Percentiles rank a stretch among this genome's conserved stretches.
Conservation (phyloP, 2,888 invertebrate species). For the Meiosimyza platycephala region DNA sequence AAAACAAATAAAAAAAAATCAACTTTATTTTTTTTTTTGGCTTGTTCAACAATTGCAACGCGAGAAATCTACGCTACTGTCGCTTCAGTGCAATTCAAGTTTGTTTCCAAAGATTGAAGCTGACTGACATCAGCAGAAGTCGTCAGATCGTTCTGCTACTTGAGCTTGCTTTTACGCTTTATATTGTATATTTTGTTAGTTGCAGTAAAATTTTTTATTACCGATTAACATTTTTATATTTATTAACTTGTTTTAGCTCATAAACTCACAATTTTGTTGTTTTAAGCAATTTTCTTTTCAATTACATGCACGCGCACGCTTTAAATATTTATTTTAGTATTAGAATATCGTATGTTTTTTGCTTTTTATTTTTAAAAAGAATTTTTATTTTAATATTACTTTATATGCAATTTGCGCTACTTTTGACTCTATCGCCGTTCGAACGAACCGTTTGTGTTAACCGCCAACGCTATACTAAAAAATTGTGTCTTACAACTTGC, state of each 20-base stretch:
- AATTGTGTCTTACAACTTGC: constrained; percentile 53
- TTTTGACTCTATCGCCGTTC: too few relatives aligned
- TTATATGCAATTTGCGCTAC: too few relatives aligned
- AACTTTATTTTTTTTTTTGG: not conserved
- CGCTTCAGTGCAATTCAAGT: not conserved
- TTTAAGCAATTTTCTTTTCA: too few relatives aligned
- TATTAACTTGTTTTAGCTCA: not conserved
- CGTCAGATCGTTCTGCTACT: not conserved
- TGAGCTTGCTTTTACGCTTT: not conserved
- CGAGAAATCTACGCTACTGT: not conserved
- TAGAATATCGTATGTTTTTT: too few relatives aligned
- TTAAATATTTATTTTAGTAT: too few relatives aligned
- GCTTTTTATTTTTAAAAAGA: too few relatives aligned
- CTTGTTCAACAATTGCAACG: not conserved
- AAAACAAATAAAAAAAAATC: too few relatives aligned
- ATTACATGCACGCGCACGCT: too few relatives aligned
- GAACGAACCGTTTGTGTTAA: constrained; percentile 60
- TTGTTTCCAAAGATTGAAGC: not conserved
- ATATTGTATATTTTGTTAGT: constrained; percentile 1
- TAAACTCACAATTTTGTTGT: too few relatives aligned
- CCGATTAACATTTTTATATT: not conserved
- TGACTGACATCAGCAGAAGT: constrained; percentile 3
- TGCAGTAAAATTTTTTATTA: not conserved
- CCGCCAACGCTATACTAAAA: constrained; percentile 67
- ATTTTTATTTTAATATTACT: too few relatives aligned